Conservation (phyloP, 2,888 invertebrate species). For the Euphydryas editha region DNA sequence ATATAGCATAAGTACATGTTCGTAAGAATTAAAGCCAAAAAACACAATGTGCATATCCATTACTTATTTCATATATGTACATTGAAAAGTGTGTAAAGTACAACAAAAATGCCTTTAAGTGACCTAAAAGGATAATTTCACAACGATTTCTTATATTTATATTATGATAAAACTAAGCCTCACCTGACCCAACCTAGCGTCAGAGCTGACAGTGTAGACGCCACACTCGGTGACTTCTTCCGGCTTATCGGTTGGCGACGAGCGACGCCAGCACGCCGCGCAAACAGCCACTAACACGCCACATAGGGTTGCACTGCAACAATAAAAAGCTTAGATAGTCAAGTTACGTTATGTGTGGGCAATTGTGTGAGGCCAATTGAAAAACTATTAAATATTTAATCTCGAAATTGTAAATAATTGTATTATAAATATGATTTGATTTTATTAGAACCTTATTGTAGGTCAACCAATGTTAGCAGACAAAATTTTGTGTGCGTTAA, state of each 20-base stretch:
- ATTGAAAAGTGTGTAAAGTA: too few species aligned
- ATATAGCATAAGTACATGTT: too few species aligned
- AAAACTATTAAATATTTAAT: too few species aligned
- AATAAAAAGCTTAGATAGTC: background rate
- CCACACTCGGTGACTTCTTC: conserved; percentile 64
- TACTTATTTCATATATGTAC: too few species aligned
- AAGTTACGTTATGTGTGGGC: background rate
- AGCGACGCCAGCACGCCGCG: conserved; percentile 88
- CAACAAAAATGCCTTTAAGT: too few species aligned
- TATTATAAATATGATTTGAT: too few species aligned
- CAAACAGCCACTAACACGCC: conserved; percentile 90
- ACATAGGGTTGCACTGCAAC: conserved; percentile 89
- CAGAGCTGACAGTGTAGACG: conserved; percentile 73
- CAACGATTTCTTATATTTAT: background rate
- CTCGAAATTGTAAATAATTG: too few species aligned
- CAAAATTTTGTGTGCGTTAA: background rate
- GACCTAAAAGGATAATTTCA: background rate
- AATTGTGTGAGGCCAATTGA: too few species aligned
- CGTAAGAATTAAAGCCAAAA: too few species aligned
- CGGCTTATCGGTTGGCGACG: conserved; percentile 65
- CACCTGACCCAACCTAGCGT: conserved; percentile 66
- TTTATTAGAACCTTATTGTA: too few species aligned
- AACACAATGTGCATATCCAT: too few species aligned
- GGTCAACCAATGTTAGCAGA: background rate
- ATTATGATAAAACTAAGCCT: conserved; percentile 32